Base-by-base conservation (phyloP, 2,888 invertebrate species). In the Orthosia incerta region DNA sequence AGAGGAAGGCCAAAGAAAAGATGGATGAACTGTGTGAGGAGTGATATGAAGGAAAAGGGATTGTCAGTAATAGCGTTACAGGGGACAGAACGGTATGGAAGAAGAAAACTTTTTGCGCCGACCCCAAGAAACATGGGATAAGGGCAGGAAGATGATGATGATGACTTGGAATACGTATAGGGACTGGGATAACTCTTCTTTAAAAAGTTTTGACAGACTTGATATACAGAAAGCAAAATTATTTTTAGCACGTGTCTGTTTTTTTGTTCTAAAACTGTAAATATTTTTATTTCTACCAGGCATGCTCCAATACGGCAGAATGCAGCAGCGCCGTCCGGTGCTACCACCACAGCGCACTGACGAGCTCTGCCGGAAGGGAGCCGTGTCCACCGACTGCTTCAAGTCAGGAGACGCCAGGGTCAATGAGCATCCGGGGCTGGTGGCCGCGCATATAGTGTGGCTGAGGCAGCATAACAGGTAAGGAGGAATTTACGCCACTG, bases 391-490 rank as follows among this genome's bases (percentile, higher is more conserved):
- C 0, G 97, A 97, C 80, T 98, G 98, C 93, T 98, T 98, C 92
- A 97, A 97, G 86, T 97, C 98, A 0, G 98, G 98, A 0, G 98
- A 98, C 92, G 97, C 97, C 0, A 95, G 98, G 3, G 97, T 98
- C 79, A 97, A 98, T 76, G 98, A 98, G 90, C 98, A 98, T 85
- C 98, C 98, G 0, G 98, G 97, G 0, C 95, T 98, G 18, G 97
- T 97, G 1, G 97, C 98, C 0, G 96, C 98, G 71, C 98, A 98
- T 89, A 98, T 98, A 0, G 96, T 98, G 23, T 98, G 98, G 97
- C 91, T 98, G 72, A 92, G 98, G 73, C 97, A 98, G 82, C 98
- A 98, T 91, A 98, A 98, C 90, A 93, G 96, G 96, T 96, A 48
- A 79, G 23, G 11, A 63, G 3, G 4, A 18, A 53, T n/a, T 51